Conservation (phyloP, 1,140 invertebrate species). For the Mizuhopecten yessoensis region DNA sequence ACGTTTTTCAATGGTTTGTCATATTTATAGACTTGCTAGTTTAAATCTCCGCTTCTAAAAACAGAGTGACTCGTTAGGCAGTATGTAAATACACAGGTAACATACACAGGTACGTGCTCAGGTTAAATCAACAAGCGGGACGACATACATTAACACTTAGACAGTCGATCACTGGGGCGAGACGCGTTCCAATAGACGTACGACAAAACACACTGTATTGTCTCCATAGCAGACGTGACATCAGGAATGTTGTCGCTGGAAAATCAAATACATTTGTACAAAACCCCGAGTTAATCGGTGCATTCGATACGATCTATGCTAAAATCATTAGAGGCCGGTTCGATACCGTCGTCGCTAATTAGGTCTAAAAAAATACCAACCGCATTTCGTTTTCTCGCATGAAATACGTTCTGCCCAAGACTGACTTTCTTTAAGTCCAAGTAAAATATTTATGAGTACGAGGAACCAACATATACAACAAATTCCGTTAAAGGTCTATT, state of each 20-base stretch:
- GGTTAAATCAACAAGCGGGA: background rate
- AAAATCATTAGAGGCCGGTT: background rate
- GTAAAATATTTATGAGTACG: no score
- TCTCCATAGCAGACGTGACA: background rate
- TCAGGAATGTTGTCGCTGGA: background rate
- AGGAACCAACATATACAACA: no score
- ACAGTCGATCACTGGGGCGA: background rate
- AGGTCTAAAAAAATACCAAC: background rate
- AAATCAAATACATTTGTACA: background rate
- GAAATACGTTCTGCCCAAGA: no score
- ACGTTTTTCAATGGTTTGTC: background rate
- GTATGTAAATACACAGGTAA: background rate
- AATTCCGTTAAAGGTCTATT: no score
- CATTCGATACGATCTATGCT: background rate
- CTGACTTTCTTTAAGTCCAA: no score
- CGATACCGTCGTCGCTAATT: conserved; percentile 4
- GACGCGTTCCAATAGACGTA: background rate
- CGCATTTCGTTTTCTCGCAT: no score
- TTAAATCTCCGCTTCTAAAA: background rate
- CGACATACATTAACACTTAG: background rate
- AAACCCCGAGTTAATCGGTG: background rate
- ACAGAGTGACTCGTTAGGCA: background rate
- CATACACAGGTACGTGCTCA: background rate
- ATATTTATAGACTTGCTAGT: background rate
- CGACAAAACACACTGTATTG: background rate